phyloP scores from a whole-genome alignment of 2,797 vertebrate genomes.

The Xerus rutilus region DNA sequence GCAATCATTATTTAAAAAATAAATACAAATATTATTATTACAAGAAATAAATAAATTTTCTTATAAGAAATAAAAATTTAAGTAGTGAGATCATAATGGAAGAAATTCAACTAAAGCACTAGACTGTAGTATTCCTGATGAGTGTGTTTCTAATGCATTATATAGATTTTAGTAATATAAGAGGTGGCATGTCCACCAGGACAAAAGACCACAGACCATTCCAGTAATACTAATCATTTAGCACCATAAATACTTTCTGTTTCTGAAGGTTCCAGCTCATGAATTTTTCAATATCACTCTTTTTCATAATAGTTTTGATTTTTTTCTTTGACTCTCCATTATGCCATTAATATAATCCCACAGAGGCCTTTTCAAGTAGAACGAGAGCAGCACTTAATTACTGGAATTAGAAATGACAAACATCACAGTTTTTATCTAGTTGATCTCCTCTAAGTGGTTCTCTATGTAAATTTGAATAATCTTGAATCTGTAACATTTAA shows the following conservation, averaged over 20 bases:
- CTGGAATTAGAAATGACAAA: constrained; percentile 89
- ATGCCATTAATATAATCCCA: constrained; percentile 89
- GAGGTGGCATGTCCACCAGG: not conserved
- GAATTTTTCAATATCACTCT: constrained; percentile 86
- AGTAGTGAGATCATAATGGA: not conserved
- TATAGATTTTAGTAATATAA: constrained; percentile 55
- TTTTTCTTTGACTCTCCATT: constrained; percentile 88
- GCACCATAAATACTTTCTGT: constrained; percentile 60
- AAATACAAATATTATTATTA: not conserved
- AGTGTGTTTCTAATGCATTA: constrained; percentile 37
- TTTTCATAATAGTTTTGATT: constrained; percentile 87
- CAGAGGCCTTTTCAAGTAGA: constrained; percentile 88
- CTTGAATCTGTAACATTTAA: constrained; percentile 87
- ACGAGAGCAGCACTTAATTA: constrained; percentile 89
- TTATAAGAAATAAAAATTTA: not conserved
- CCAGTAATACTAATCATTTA: constrained; percentile 66
- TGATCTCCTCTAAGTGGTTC: constrained; percentile 86
- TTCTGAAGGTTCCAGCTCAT: constrained; percentile 79
- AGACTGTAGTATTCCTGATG: not conserved
- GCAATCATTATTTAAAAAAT: constrained; percentile 24
- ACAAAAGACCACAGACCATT: constrained; percentile 64
- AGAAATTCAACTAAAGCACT: not conserved
- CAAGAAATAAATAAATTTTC: not conserved
- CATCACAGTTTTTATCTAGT: constrained; percentile 88
- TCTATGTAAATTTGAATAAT: constrained; percentile 88